phyloP scores from a whole-genome alignment of 2,797 vertebrate species.

The Lophius americanus region DNA sequence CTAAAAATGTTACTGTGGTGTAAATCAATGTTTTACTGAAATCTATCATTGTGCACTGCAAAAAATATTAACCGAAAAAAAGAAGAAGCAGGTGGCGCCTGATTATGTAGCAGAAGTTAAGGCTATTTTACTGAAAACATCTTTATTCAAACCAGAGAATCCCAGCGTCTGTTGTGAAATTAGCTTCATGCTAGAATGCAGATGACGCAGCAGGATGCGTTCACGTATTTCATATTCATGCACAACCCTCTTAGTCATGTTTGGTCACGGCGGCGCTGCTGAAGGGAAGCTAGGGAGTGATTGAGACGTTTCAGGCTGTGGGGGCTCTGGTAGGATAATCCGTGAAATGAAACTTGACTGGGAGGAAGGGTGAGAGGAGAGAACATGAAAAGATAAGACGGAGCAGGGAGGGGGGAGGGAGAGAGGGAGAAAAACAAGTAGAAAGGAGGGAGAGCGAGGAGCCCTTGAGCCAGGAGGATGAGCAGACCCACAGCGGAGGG shows the following conservation, averaged over 20 bases:
- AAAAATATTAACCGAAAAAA: too few species aligned
- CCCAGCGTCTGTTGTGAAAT: slow-evolving; percentile 32
- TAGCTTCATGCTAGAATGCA: slow-evolving; percentile 45
- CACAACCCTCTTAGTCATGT: slow-evolving; percentile 18
- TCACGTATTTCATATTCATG: slow-evolving; percentile 29
- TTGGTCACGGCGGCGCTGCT: slow-evolving; percentile 40
- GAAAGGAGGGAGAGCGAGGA: slow-evolving; percentile 49
- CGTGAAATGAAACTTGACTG: slow-evolving; percentile 80
- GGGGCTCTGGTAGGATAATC: slow-evolving; percentile 76
- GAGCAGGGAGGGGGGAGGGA: slow-evolving; percentile 52
- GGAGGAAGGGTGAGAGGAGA: slow-evolving; percentile 69
- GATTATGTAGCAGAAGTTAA: too few species aligned
- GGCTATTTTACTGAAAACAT: too few species aligned
- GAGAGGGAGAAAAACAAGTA: slow-evolving; percentile 15
- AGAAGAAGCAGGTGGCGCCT: too few species aligned
- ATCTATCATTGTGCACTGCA: too few species aligned
- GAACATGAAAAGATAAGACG: slow-evolving; percentile 71
- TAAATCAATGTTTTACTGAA: too few species aligned
- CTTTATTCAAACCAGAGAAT: slow-evolving; percentile 38
- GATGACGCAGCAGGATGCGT: slow-evolving; percentile 33
- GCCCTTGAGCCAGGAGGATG: slow-evolving; percentile 67
- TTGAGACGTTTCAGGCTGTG: slow-evolving; percentile 78
- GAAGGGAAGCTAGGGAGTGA: slow-evolving; percentile 59
- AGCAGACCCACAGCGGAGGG: slow-evolving; percentile 43
- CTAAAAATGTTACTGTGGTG: too few species aligned